Conservation (phyloP, 2,888 invertebrate genomes). For the Horisme vitalbata region DNA sequence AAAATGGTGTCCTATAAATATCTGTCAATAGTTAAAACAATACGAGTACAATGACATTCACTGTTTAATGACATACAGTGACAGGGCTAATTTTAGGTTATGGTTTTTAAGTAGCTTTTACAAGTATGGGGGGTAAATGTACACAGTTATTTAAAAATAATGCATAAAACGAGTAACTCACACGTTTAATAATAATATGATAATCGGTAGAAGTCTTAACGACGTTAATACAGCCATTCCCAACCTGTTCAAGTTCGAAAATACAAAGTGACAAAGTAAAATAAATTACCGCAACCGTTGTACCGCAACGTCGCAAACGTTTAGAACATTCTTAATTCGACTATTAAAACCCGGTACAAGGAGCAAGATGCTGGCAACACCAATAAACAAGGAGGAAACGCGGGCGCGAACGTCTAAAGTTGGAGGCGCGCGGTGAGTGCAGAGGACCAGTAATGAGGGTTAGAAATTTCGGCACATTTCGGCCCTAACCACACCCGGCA, state of each 20-base stretch:
- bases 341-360: conserved; percentile 74
- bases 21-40: no score
- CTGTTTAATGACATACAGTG: no score
- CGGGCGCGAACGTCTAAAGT: conserved; percentile 74
- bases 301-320: conserved; percentile 46
- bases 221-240: conserved; percentile 16
- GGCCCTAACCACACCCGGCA: conserved; percentile 78
- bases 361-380: conserved; percentile 73
- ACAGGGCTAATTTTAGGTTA: no score
- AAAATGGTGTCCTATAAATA: no score
- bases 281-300: conserved; percentile 43
- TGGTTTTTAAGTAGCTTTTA: no score
- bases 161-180: no score
- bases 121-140: no score
- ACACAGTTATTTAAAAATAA: no score
- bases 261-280: conserved; percentile 42
- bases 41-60: no score
- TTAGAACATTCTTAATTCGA: conserved; percentile 72
- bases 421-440: conserved; percentile 76
- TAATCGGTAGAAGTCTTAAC: not conserved
- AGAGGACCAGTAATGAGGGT: conserved; percentile 80
- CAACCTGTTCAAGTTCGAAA: conserved; percentile 10
- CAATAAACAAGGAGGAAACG: conserved; percentile 76
- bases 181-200: not conserved
- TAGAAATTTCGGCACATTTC: conserved; percentile 80